phyloP scores from a whole-genome alignment of 2,797 vertebrate species.

The Scomberomorus guttatus region DNA sequence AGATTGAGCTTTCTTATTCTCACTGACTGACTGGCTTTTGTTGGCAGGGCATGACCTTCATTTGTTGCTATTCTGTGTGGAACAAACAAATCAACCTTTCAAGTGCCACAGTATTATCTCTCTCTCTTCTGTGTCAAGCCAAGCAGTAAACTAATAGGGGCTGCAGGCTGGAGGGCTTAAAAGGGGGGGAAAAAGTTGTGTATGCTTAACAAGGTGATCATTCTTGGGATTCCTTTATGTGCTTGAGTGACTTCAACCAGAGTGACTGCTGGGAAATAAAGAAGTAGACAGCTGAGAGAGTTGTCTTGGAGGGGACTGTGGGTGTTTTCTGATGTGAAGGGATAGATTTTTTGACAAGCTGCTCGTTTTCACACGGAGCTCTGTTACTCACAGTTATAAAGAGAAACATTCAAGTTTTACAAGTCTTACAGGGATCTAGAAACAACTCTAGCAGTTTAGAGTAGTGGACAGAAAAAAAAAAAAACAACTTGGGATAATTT shows the following conservation, averaged over 20 bases:
- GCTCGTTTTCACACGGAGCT: slow-evolving; percentile 23
- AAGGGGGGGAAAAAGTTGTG: slow-evolving; percentile 49
- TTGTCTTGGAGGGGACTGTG: slow-evolving; percentile 8
- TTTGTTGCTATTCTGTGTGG: slow-evolving; percentile 71
- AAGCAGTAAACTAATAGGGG: slow-evolving; percentile 64
- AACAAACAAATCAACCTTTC: slow-evolving; percentile 78
- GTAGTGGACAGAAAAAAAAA: background rate
- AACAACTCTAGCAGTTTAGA: background rate
- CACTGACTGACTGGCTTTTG: slow-evolving; percentile 51
- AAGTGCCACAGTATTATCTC: slow-evolving; percentile 66
- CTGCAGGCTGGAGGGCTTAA: slow-evolving; percentile 43
- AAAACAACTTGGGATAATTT: background rate
- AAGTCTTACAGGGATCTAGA: slow-evolving; percentile 32
- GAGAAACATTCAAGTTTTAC: slow-evolving; percentile 50
- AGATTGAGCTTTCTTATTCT: slow-evolving; percentile 48
- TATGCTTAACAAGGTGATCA: slow-evolving; percentile 77
- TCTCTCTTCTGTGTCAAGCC: slow-evolving; percentile 55
- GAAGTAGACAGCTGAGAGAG: slow-evolving; percentile 27
- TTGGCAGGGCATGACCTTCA: slow-evolving; percentile 70
- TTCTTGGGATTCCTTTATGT: slow-evolving; percentile 80
- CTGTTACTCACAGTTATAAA: slow-evolving; percentile 19
- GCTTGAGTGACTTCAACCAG: slow-evolving; percentile 65
- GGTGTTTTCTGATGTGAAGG: slow-evolving; percentile 1
- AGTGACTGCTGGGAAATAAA: slow-evolving; percentile 48
- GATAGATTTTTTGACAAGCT: background rate